A percentile compares a stretch with the other conserved stretches of the same genome.
phyloP scores from a whole-genome alignment of 2,113 vertebrate genomes.

The Serinus canaria region DNA sequence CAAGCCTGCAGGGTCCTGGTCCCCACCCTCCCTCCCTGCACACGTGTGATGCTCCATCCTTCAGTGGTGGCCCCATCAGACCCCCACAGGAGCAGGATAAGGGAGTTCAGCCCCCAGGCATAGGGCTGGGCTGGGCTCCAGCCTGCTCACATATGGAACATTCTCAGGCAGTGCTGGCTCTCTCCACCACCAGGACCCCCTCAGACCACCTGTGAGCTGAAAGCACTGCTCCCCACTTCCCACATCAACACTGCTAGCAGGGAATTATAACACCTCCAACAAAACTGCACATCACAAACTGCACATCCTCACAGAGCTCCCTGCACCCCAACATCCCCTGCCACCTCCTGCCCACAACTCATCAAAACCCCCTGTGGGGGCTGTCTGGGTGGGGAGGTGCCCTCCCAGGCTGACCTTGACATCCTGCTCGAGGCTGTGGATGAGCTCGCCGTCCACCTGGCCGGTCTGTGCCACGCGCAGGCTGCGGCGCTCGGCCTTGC shows the following conservation, averaged over 20 bases:
- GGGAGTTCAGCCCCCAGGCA: neutral
- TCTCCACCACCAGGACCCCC: neutral
- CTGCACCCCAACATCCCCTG: neutral
- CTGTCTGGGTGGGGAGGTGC: rapidly evolving
- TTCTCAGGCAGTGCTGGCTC: neutral
- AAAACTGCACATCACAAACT: neutral
- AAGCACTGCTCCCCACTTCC: neutral
- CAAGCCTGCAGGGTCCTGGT: neutral
- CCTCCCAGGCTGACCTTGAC: conserved; percentile 83
- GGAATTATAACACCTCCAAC: rapidly evolving
- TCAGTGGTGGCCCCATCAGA: rapidly evolving
- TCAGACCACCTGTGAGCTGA: neutral
- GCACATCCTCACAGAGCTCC: neutral
- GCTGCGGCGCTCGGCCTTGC: conserved; percentile 94
- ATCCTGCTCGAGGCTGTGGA: conserved; percentile 93
- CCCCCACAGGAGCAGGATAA: neutral
- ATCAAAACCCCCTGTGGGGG: neutral
- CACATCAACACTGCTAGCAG: rapidly evolving
- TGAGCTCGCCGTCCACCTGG: conserved; percentile 93
- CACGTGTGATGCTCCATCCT: neutral
- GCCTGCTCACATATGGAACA: neutral
- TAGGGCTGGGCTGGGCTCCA: neutral
- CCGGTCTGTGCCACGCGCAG: conserved; percentile 92
- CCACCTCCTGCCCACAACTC: neutral
- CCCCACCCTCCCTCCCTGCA: neutral